Evolutionary conservation across 2,888 invertebrate species (phyloP), one percentile per base, ranked within the genome.

Genomic region (Tuta absoluta): DNA sequence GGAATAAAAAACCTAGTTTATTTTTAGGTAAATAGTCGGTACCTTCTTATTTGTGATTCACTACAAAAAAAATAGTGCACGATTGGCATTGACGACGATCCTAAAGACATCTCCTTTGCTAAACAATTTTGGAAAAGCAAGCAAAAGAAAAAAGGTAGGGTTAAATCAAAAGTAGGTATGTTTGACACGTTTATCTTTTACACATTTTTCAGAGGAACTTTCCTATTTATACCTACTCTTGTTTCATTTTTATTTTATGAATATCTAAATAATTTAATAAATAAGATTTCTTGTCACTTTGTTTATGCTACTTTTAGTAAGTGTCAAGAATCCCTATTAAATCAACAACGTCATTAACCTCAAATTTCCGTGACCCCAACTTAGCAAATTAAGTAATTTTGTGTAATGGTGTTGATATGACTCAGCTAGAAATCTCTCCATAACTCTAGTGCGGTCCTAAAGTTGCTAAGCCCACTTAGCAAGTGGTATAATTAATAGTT

Each of bases 401-500:
- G 33, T 33, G 33, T 53, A 23, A 21, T 23, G 24, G 23, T n/a
- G 4, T 53, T 24, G 23, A 4, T 23, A 23, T 2, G 23, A 53
- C 23, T 19, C 14, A 23, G 23, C 23, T 23, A 24, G 12, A 53
- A 53, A n/a, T 12, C 12, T 7, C 23, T 14, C 24, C 21, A 23
- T 23, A 53, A 23, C 51, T 23, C 14, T 23, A 14, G 51, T 4
- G 14, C 24, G 24, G 23, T 24, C 21, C 2, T 53, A 53, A 53
- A 53, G 24, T 53, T 53, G 14, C 51, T 53, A 24, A 53, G 51
- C 14, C 51, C 51, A 53, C 51, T 53, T 53, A 21, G 23, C 51
- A 53, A 53, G 51, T n/a, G 45, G 45, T 53, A 23, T 23, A 23
- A 24, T 23, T 53, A 53, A 53, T 53, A 53, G 51, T 53, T 53